These are phyloP conservation scores for Zhuqinia jingwanae DNA, from an alignment of 2,888 invertebrate species.

Conservation along the genomic window DNA sequence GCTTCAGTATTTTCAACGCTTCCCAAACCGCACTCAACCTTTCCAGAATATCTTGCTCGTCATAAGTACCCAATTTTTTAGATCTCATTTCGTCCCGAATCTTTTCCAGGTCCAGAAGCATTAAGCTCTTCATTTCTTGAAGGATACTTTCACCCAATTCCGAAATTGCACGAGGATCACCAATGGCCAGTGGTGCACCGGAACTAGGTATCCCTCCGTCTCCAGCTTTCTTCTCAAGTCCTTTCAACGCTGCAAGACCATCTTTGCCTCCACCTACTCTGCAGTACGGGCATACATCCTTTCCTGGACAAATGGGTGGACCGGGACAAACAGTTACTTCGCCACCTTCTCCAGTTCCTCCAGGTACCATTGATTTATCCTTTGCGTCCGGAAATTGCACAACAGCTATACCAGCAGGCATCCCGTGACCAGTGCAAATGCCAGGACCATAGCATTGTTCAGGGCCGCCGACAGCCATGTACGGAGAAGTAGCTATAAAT, in stretches of 20 bases:
- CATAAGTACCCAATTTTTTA: conserved; percentile 67
- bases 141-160: conserved; percentile 41
- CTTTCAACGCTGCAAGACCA: conserved; percentile 51
- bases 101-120: conserved; percentile 75
- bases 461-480: conserved; percentile 74
- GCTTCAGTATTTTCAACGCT: conserved; percentile 75
- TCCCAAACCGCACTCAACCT: conserved; percentile 76
- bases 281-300: conserved; percentile 70
- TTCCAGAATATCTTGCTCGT: conserved; percentile 77
- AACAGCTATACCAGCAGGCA: conserved; percentile 75
- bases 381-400: conserved; percentile 70
- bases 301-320: conserved; percentile 73
- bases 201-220: not conserved
- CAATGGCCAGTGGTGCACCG: conserved; percentile 1
- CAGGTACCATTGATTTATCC: conserved; percentile 20
- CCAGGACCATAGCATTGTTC: conserved; percentile 76
- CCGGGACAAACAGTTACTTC: conserved; percentile 70
- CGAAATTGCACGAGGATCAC: not conserved
- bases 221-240: conserved; percentile 32
- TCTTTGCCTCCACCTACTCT: conserved; percentile 13
- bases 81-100: conserved; percentile 70
- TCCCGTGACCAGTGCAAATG: conserved; percentile 73
- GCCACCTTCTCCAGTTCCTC: conserved; percentile 28
- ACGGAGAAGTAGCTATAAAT: conserved; percentile 72
- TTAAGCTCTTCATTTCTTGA: conserved; percentile 72